phyloP scores from a whole-genome alignment of 2,113 vertebrate genomes.

The Nyctereutes procyonoides region DNA sequence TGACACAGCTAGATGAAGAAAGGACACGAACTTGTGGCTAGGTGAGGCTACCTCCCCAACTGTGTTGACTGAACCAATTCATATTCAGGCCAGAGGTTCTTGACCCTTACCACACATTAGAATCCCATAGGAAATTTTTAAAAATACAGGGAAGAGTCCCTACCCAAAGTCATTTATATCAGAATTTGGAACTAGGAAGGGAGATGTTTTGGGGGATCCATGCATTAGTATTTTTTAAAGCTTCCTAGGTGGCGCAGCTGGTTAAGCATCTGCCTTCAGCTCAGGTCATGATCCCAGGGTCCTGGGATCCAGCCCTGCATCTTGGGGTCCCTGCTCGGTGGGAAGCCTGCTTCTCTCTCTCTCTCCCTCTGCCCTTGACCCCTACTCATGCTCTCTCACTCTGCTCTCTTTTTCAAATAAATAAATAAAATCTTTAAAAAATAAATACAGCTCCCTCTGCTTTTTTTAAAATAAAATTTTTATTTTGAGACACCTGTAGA shows the following conservation, averaged over 20 bases:
- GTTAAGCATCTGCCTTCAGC: neutral
- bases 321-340: neutral
- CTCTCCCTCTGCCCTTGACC: neutral
- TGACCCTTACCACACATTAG: neutral
- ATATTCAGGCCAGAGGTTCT: neutral
- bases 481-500: neutral
- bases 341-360: neutral
- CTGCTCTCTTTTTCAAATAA: neutral
- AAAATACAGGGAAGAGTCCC: neutral
- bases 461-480: neutral
- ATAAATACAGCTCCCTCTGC: neutral
- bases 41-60: neutral
- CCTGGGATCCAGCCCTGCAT: neutral
- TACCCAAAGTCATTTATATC: neutral
- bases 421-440: neutral
- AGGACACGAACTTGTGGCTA: neutral
- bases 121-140: neutral
- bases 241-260: neutral
- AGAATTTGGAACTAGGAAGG: neutral
- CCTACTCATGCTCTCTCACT: neutral
- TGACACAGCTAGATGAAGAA: neutral
- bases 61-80: neutral
- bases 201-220: neutral
- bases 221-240: neutral
- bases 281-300: neutral